A percentile compares a stretch with the other conserved stretches of the same genome.
phyloP scores from a whole-genome alignment of 2,113 vertebrate species.

The Gavia stellata region DNA sequence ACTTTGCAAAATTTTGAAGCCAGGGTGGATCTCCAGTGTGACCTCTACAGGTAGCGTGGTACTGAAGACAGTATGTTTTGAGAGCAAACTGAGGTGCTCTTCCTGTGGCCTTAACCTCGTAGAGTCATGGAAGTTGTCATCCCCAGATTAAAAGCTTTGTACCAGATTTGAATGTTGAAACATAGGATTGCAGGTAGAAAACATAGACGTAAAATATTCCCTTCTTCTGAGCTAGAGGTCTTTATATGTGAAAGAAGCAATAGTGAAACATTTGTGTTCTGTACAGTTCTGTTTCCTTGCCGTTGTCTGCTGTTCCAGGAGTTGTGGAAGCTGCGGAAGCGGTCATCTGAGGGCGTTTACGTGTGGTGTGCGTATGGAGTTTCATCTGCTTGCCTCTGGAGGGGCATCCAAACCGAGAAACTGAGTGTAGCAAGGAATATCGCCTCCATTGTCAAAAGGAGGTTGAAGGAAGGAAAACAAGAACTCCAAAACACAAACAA shows the following conservation, averaged over 20 bases:
- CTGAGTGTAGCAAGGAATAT: neutral
- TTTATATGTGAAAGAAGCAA: neutral
- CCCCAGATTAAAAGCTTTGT: neutral
- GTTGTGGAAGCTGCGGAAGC: neutral
- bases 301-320: neutral
- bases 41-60: neutral
- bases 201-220: neutral
- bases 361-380: neutral
- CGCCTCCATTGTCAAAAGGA: neutral
- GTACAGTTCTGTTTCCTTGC: neutral
- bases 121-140: neutral
- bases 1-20: neutral
- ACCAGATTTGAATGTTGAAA: neutral
- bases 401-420: neutral
- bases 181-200: neutral
- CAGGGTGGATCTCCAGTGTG: neutral
- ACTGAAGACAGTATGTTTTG: neutral
- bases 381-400: neutral
- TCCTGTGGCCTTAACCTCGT: neutral
- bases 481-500: neutral
- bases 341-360: neutral
- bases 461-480: neutral
- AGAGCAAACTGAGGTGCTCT: neutral
- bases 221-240: neutral
- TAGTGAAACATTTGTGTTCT: neutral